A percentile compares a stretch with the other conserved stretches of the same genome.
These are phyloP conservation scores for Odobenus rosmarus DNA, from an alignment of 2,113 vertebrate species.

Conservation along the genomic window DNA sequence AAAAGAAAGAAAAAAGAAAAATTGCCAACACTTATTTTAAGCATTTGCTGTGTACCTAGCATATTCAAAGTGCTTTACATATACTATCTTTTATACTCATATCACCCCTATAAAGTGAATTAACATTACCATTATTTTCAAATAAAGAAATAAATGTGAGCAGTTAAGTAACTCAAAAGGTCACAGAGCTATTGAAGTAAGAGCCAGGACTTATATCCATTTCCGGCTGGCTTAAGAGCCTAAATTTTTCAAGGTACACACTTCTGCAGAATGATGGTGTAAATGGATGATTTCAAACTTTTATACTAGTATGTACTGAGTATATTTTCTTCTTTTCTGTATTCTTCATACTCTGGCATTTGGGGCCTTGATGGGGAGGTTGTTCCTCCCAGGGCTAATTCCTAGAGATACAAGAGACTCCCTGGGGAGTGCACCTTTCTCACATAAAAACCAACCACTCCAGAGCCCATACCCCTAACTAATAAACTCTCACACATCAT, in stretches of 20 bases:
- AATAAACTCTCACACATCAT: neutral
- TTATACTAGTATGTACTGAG: neutral
- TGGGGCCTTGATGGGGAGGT: neutral
- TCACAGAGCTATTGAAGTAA: neutral
- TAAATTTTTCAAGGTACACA: neutral
- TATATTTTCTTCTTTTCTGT: neutral
- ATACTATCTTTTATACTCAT: neutral
- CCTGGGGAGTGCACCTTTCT: neutral
- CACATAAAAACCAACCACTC: neutral
- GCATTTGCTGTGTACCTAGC: neutral
- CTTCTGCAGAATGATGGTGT: neutral
- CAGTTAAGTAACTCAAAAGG: conserved; percentile 26
- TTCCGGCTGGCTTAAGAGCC: neutral
- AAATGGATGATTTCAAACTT: neutral
- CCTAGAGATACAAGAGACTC: neutral
- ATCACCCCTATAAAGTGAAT: neutral
- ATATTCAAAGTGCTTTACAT: neutral
- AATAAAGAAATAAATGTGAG: neutral
- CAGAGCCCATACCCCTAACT: neutral
- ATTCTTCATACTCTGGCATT: neutral
- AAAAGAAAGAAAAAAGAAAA: neutral
- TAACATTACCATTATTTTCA: neutral
- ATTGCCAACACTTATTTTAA: neutral
- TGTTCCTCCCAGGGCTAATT: neutral
- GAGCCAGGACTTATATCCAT: neutral